Evolutionary conservation across 2,113 vertebrate genomes (phyloP), one percentile per base, ranked within the genome.

Genomic region (Ceyx cyanopectus): DNA sequence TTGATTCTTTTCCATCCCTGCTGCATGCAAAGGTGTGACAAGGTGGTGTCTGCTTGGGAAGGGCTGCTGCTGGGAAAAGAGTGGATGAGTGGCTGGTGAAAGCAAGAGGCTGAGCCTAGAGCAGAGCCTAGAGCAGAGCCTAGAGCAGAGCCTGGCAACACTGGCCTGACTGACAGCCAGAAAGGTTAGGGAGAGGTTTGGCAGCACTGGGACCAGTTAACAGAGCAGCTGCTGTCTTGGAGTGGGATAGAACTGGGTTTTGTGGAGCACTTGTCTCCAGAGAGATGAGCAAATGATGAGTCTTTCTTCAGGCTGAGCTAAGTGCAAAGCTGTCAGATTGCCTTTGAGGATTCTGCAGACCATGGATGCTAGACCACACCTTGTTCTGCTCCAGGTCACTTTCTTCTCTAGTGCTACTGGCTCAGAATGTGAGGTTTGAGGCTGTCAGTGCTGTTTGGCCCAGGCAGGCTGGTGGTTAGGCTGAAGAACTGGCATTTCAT

Each of bases 21-120:
- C 21, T 82, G 21, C 30, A 45, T 37, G 34, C 34, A 62, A 61
- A 89, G 66, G 50, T 0, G 3, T 80, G 53, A 27, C 27, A 51
- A 65, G 14, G 40, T 54, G 50, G 29, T 3, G 0, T 87, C 81
- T 79, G 66, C 84, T 79, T 79, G 41, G 91, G 72, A 72, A 93
- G 91, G 45, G 66, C 69, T 66, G 20, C 30, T 80, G 14, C 40
- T 81, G 29, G 48, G 62, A 61, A 91, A 91, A 89, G 76, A 66
- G 8, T 85, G 67, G 53, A 14, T 1, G 5, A 80, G 70, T 61
- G 58, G 81, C 24, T 46, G 54, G 74, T n/a, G 19, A 79, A 93
- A 72, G 63, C 58, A 50, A 27, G 30, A 76, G 58, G 45, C 34
- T 92, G 89, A 91, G 46, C 12, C 40, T 54, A 8, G 27, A 12